Conservation (phyloP, 2,888 invertebrate genomes). For the Caenorhabditis sp. region DNA sequence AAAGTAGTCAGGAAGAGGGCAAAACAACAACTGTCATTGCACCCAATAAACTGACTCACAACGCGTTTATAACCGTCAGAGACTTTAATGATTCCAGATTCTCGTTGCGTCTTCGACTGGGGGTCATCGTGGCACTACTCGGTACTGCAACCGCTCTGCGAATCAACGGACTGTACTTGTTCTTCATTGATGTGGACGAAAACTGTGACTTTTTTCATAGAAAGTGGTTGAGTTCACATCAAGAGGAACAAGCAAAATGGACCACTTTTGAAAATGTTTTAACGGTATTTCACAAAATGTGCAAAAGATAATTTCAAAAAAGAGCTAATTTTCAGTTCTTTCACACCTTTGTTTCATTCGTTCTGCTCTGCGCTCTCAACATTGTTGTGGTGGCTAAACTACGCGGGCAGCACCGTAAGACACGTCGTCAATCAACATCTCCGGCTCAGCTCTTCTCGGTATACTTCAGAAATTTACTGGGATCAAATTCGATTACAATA, state of each 20-base stretch:
- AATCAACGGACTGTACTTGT: constrained; percentile 56
- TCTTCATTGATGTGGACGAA: constrained; percentile 46
- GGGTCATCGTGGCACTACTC: constrained; percentile 37
- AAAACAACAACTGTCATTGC: constrained; percentile 41
- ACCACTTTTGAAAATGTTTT: constrained; percentile 44
- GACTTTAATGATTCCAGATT: constrained; percentile 40
- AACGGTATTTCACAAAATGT: constrained; percentile 28
- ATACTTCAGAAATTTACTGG: constrained; percentile 57
- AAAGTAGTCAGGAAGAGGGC: constrained; percentile 29
- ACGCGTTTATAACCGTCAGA: constrained; percentile 18
- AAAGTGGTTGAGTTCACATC: constrained; percentile 52
- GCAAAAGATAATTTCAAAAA: too few relatives aligned
- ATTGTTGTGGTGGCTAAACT: constrained; percentile 71
- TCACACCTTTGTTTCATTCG: constrained; percentile 76
- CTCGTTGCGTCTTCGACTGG: constrained; percentile 43
- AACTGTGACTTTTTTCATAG: constrained; percentile 63
- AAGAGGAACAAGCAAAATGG: constrained; percentile 36
- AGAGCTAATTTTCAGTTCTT: constrained; percentile 77
- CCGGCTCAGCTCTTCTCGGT: constrained; percentile 68
- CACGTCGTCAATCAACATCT: constrained; percentile 71
- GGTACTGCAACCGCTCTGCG: constrained; percentile 53
- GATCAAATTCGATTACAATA: constrained; percentile 50
- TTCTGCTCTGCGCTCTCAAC: constrained; percentile 72
- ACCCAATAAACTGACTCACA: constrained; percentile 40
- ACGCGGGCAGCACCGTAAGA: constrained; percentile 70